Evolutionary conservation across 2,888 invertebrate genomes (phyloP).

Genomic region (Dendrolimus pini): DNA sequence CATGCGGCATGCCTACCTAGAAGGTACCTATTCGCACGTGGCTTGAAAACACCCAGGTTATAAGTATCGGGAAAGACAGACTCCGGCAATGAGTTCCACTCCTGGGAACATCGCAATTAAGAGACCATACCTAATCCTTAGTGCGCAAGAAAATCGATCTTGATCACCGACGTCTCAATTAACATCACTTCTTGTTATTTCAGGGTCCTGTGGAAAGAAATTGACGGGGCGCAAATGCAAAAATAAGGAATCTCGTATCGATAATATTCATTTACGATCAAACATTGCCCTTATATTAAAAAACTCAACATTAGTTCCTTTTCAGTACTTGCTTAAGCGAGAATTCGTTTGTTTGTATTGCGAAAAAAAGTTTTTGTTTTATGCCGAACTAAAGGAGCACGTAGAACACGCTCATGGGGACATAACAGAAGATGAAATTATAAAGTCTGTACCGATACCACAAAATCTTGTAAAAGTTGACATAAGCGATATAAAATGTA

Average conservation of each 20-base stretch:
- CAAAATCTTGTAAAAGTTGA: slow-evolving; percentile 24
- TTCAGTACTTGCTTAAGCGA: slow-evolving; percentile 14
- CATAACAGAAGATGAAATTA: slow-evolving; percentile 9
- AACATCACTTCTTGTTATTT: slow-evolving; percentile 3
- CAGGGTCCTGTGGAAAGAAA: slow-evolving; percentile 13
- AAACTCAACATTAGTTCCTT: slow-evolving; percentile 16
- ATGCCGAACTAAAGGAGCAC: slow-evolving; percentile 13
- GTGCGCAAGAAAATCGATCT: no score
- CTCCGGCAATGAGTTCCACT: no score
- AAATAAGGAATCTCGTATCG: no score
- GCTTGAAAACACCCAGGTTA: no score
- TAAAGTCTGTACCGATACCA: slow-evolving; percentile 13
- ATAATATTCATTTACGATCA: no score
- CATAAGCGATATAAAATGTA: slow-evolving; percentile 20
- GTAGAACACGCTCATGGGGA: slow-evolving; percentile 4
- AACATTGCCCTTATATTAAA: slow-evolving; percentile 20
- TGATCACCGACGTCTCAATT: no score
- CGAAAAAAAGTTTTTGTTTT: slow-evolving; percentile 13
- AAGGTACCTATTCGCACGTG: no score
- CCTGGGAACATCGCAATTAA: no score
- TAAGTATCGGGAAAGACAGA: no score
- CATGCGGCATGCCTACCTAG: no score
- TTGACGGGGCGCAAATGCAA: slow-evolving; percentile 11
- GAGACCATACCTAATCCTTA: no score
- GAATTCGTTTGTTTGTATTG: slow-evolving; percentile 21